Evolutionary conservation across 2,888 invertebrate genomes (phyloP).

Genomic region (Ctenicera cuprea): DNA sequence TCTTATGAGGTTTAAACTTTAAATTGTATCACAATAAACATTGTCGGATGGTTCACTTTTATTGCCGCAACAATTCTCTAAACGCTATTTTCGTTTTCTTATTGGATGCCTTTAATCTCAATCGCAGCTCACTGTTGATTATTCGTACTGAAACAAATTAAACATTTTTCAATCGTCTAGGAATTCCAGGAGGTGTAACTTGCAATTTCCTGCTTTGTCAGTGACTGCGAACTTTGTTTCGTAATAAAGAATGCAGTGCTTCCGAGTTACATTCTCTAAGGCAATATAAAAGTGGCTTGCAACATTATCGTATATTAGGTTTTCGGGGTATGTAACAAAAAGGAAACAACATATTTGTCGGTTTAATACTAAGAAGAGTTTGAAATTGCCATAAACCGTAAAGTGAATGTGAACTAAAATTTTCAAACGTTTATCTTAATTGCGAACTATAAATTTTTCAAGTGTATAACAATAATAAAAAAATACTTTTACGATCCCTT

Average conservation of each 20-base stretch:
- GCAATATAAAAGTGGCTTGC: constrained; percentile 27
- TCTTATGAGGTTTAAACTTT: constrained; percentile 40
- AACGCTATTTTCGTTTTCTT: background rate
- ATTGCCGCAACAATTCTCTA: background rate
- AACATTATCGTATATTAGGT: constrained; percentile 20
- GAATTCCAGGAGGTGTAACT: constrained; percentile 8
- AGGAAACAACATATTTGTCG: no score
- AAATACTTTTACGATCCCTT: no score
- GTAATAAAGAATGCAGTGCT: constrained; percentile 29
- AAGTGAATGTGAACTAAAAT: no score
- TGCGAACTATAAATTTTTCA: no score
- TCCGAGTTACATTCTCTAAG: constrained; percentile 26
- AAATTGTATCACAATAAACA: constrained; percentile 40
- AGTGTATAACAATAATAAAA: no score
- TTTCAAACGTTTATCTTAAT: no score
- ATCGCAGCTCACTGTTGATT: background rate
- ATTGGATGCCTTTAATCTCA: constrained; percentile 10
- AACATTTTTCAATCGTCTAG: constrained; percentile 22
- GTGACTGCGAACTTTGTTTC: constrained; percentile 19
- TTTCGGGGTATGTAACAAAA: background rate
- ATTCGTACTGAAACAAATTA: background rate
- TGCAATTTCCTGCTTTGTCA: constrained; percentile 20
- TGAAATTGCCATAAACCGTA: no score
- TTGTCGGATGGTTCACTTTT: constrained; percentile 16
- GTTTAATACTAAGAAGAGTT: no score